Evolutionary conservation across 1,140 invertebrate genomes (phyloP).

Genomic region (Drosophila dunni): DNA sequence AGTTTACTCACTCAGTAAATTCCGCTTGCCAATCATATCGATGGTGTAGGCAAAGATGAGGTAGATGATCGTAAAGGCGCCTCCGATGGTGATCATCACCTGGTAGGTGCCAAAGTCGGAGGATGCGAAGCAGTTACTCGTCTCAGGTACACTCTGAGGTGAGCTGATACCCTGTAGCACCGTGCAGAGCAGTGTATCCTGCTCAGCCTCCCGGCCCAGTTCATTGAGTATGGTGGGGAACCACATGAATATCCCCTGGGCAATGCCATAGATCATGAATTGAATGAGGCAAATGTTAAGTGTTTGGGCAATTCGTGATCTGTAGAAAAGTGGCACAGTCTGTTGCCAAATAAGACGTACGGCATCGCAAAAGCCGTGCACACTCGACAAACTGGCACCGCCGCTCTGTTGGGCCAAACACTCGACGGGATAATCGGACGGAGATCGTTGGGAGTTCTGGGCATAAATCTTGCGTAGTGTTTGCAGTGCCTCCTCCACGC

Average conservation of each 20-base stretch:
- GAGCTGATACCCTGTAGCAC: conserved; percentile 46
- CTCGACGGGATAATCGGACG: conserved; percentile 62
- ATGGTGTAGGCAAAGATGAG: conserved; percentile 78
- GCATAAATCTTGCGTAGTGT: conserved; percentile 87
- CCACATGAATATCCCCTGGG: conserved; percentile 85
- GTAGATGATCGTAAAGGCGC: conserved; percentile 65
- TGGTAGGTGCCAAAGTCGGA: conserved; percentile 61
- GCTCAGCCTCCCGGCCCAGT: conserved; percentile 37
- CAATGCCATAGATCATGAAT: conserved; percentile 85
- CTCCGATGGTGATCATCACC: conserved; percentile 74
- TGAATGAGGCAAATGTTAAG: conserved; percentile 86
- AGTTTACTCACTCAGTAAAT: conserved; percentile 69
- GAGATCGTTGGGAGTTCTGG: conserved; percentile 85
- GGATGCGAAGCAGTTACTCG: conserved; percentile 9
- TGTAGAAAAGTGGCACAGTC: conserved; percentile 85
- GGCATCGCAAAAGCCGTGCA: conserved; percentile 64
- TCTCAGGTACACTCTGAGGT: neutral
- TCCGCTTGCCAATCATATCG: conserved; percentile 69
- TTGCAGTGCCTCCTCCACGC: conserved; percentile 86
- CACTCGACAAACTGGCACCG: conserved; percentile 61
- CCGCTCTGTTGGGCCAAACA: conserved; percentile 46
- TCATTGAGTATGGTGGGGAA: conserved; percentile 78
- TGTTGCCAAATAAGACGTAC: conserved; percentile 85
- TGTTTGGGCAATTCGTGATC: conserved; percentile 85
- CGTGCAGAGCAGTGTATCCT: conserved; percentile 45